phyloP scores from a whole-genome alignment of 2,888 invertebrate species.

The Muscina levida region DNA sequence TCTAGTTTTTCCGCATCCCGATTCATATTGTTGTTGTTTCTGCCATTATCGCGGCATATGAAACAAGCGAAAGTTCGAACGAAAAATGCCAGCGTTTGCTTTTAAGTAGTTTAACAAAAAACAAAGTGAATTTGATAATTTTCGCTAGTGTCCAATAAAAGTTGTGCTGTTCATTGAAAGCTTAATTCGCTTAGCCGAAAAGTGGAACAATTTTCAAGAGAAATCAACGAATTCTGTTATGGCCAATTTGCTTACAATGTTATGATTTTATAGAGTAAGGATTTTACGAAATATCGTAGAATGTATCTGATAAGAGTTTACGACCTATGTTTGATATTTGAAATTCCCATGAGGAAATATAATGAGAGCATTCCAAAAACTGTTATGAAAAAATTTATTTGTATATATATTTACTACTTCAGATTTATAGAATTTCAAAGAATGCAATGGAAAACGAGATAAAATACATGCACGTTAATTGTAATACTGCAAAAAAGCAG shows the following conservation, averaged over 20 bases:
- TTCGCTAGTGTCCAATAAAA: constrained; percentile 36
- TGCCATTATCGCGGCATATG: constrained; percentile 8
- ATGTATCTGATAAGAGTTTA: background rate
- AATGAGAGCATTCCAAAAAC: too few relatives aligned
- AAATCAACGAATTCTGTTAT: background rate
- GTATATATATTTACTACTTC: too few relatives aligned
- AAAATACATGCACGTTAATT: too few relatives aligned
- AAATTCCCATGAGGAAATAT: background rate
- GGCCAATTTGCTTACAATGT: background rate
- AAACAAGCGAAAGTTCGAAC: background rate
- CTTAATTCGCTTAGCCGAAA: constrained; percentile 22
- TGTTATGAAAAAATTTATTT: too few relatives aligned
- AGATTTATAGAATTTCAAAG: too few relatives aligned
- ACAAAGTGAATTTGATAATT: constrained; percentile 31
- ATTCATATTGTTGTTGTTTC: background rate
- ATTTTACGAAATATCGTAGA: background rate
- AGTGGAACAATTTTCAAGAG: constrained; percentile 5
- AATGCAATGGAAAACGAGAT: too few relatives aligned
- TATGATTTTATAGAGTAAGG: background rate
- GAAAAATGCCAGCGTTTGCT: background rate
- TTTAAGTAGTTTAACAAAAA: constrained; percentile 23
- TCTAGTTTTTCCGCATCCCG: background rate
- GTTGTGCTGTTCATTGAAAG: constrained; percentile 28
- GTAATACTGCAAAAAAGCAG: too few relatives aligned
- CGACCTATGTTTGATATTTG: too few relatives aligned